Evolutionary conservation across 2,797 vertebrate genomes (phyloP).

Genomic region (Syndactyla subalaris): DNA sequence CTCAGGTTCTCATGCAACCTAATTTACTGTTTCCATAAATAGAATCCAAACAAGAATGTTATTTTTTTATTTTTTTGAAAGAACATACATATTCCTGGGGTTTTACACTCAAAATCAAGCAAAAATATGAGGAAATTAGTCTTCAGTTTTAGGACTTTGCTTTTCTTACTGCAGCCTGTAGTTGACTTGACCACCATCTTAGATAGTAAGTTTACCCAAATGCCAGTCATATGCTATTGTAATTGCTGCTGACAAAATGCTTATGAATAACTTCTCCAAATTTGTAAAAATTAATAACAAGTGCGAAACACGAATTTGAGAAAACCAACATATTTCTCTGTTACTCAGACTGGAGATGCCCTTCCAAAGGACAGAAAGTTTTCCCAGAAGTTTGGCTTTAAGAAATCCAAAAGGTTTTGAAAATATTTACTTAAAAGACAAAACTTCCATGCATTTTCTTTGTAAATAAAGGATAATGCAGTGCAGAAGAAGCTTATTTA

Average conservation of each 20-base stretch:
- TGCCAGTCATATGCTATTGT: not conserved
- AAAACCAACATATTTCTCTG: not conserved
- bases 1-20: not conserved
- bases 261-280: not conserved
- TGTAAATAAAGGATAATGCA: conserved; percentile 67
- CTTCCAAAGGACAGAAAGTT: not conserved
- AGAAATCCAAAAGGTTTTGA: not conserved
- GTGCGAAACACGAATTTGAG: not conserved
- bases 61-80: not conserved
- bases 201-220: not conserved
- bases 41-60: not conserved
- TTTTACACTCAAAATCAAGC: not conserved
- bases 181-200: not conserved
- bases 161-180: not conserved
- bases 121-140: not conserved
- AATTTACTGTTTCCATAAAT: not conserved
- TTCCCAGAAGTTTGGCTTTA: not conserved
- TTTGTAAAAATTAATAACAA: not conserved
- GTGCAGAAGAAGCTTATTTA: conserved; percentile 63
- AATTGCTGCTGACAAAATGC: not conserved
- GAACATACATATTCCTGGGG: not conserved
- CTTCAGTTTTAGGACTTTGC: not conserved
- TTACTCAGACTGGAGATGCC: not conserved
- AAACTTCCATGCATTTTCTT: conserved; percentile 28
- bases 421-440: conserved; percentile 32